Evolutionary conservation across 53 echinoderm and acorn worm genomes (phyloP), one percentile per base, ranked within the genome.

Genomic region (Henricia sp.): DNA sequence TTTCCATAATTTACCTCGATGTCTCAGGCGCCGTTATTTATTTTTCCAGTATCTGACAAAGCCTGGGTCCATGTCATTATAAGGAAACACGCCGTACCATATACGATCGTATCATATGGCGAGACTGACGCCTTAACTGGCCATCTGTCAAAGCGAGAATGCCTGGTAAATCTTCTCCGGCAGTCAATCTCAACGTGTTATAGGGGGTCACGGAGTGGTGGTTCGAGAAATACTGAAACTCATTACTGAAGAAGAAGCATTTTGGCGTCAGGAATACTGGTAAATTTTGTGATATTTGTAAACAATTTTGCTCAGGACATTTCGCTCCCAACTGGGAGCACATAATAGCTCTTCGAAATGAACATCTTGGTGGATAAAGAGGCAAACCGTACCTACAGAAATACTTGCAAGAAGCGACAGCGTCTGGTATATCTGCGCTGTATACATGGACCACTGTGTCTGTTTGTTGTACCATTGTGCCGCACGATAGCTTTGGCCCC

Each of bases 161-260:
- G n/a, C n/a, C n/a, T n/a, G n/a, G n/a, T n/a, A n/a, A n/a, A n/a
- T n/a, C n/a, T n/a, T n/a, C 57, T 64, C 41, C 43, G 40, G 27
- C 59, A 38, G 59, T 57, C 57, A 73, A 60, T 39, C 37, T 67
- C 63, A 59, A 44, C 42, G 32, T 42, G 63, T 80, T 48, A 65
- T 43, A 48, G 64, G 27, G 62, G 80, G 80, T 64, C 80, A 50
- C 16, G 12, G 28, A 16, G 32, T 72, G 53, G 32, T 67, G 2
- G 21, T 39, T 3, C 16, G 3, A 19, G 44, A 13, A 2, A 29
- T 60, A 29, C 11, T 10, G 11, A 6, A 56, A 9, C 56, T 25
- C 27, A 5, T 1, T 53, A 3, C 10, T 53, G 11, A 3, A 3
- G 53, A 5, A 16, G 53, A n/a, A 23, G 19, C 21, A 8, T 3